Percentiles rank a stretch among this genome's conserved stretches.
These are phyloP conservation scores for Drosophila lowei DNA, from an alignment of 1,140 invertebrate species.

Conservation along the genomic window DNA sequence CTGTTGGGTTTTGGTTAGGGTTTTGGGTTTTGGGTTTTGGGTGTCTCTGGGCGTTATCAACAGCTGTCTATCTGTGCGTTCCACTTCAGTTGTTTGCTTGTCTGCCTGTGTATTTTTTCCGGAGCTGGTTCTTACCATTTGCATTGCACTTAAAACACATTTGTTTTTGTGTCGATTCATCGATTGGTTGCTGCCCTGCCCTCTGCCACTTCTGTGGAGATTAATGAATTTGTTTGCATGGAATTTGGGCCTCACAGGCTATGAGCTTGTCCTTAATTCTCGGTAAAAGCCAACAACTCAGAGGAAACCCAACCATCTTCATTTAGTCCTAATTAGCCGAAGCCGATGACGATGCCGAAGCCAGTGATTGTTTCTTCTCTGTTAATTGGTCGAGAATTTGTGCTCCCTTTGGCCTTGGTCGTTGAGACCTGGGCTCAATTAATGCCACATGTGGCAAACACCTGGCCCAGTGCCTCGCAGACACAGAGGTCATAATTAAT, in stretches of 20 bases:
- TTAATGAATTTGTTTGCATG: slow-evolving; percentile 69
- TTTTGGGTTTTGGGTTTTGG: neutral
- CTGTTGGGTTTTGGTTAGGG: slow-evolving; percentile 19
- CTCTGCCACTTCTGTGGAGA: slow-evolving; percentile 42
- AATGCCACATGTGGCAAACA: slow-evolving; percentile 53
- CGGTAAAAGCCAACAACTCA: neutral
- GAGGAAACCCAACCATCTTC: neutral
- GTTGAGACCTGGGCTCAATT: slow-evolving; percentile 28
- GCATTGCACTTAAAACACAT: slow-evolving; percentile 61
- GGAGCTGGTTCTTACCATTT: slow-evolving; percentile 37
- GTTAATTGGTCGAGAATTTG: slow-evolving; percentile 36
- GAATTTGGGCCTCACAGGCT: slow-evolving; percentile 10
- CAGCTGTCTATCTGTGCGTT: slow-evolving; percentile 61
- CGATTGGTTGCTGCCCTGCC: slow-evolving; percentile 48
- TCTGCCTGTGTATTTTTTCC: slow-evolving; percentile 13
- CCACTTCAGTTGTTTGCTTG: slow-evolving; percentile 20
- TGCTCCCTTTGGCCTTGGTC: neutral
- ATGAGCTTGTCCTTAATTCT: neutral
- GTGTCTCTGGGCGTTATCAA: slow-evolving; percentile 54
- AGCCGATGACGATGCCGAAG: neutral
- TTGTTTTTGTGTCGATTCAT: slow-evolving; percentile 46
- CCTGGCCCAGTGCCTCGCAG: slow-evolving; percentile 17
- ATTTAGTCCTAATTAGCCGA: slow-evolving; percentile 1
- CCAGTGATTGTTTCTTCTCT: slow-evolving; percentile 34
- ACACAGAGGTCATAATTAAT: slow-evolving; percentile 58